Evolutionary conservation across 1,140 invertebrate genomes (phyloP).

Genomic region (Vollenhovia emeryi): DNA sequence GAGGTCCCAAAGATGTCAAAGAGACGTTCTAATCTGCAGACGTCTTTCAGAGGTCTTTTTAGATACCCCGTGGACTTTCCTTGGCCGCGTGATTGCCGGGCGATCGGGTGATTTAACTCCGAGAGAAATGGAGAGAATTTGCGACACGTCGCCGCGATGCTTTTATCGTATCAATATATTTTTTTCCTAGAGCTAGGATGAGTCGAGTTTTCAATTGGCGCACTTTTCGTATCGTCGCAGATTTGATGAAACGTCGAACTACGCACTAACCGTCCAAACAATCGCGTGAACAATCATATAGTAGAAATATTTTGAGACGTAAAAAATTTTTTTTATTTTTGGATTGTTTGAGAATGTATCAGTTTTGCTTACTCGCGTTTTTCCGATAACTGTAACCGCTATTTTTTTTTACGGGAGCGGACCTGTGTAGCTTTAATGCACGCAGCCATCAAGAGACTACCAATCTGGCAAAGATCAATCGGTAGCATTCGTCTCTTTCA

Average conservation of each 20-base stretch:
- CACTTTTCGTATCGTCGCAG: neutral
- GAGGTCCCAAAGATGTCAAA: slow-evolving; percentile 22
- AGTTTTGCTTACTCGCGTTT: neutral
- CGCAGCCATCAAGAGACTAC: neutral
- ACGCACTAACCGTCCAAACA: neutral
- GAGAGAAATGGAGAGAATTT: neutral
- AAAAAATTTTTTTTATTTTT: neutral
- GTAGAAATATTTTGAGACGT: neutral
- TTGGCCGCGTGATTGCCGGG: neutral
- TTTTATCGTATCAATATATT: neutral
- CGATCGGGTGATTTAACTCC: neutral
- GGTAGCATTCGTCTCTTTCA: slow-evolving; percentile 1
- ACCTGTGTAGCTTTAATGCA: neutral
- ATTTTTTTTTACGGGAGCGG: neutral
- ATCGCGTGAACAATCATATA: neutral
- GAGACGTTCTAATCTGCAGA: slow-evolving; percentile 41
- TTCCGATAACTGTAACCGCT: neutral
- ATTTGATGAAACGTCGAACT: neutral
- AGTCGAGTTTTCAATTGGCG: neutral
- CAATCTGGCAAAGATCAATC: slow-evolving; percentile 35
- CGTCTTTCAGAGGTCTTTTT: slow-evolving; percentile 21
- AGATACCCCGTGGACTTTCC: neutral
- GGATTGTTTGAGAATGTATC: neutral
- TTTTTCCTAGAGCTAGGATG: neutral
- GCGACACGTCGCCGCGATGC: neutral